phyloP scores from a whole-genome alignment of 2,113 vertebrate genomes.

The Tautogolabrus adspersus region DNA sequence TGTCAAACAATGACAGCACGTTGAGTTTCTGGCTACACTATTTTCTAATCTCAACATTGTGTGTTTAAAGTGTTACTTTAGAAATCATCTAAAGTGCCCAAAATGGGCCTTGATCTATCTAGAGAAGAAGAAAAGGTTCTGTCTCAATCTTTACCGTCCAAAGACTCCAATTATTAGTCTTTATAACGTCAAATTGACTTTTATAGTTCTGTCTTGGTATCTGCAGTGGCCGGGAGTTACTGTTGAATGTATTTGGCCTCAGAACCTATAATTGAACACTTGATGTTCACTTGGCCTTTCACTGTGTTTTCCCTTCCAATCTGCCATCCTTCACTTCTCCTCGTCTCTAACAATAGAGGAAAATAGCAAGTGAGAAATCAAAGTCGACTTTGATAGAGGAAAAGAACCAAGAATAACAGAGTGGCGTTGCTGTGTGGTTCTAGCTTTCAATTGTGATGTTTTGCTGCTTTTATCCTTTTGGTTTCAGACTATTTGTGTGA shows the following conservation, averaged over 20 bases:
- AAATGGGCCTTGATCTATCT: neutral
- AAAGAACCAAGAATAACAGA: neutral
- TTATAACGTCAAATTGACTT: neutral
- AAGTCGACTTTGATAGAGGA: neutral
- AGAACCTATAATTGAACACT: slow-evolving; percentile 26
- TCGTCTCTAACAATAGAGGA: neutral
- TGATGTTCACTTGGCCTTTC: slow-evolving; percentile 49
- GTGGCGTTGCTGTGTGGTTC: neutral
- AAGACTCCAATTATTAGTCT: neutral
- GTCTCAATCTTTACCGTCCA: neutral
- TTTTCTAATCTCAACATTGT: neutral
- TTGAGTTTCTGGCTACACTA: neutral
- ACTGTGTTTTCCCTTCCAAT: neutral
- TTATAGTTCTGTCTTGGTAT: neutral
- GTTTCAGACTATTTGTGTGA: neutral
- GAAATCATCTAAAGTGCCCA: neutral
- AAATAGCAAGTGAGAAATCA: slow-evolving; percentile 13
- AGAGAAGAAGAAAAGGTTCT: neutral
- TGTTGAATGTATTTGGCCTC: slow-evolving; percentile 6
- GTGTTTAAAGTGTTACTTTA: neutral
- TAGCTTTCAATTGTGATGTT: no score
- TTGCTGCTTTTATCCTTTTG: neutral
- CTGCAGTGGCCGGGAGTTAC: neutral
- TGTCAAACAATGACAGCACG: neutral
- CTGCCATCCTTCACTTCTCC: neutral